Evolutionary conservation across 2,888 invertebrate species (phyloP).

Genomic region (Dione juno): DNA sequence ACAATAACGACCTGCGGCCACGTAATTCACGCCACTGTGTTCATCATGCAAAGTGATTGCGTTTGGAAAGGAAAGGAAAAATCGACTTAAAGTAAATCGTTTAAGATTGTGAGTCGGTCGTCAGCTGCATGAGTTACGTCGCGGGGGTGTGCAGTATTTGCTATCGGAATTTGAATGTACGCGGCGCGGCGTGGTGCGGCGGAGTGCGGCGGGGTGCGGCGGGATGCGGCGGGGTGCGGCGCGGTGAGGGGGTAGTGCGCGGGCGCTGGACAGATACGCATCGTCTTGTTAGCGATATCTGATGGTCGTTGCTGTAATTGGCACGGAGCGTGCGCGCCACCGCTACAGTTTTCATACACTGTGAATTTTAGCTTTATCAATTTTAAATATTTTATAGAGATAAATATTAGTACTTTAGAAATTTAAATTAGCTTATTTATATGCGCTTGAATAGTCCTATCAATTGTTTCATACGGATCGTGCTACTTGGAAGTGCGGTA

Average conservation of each 20-base stretch:
- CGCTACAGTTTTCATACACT: conserved; percentile 52
- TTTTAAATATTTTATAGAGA: conserved; percentile 54
- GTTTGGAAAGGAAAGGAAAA: conserved; percentile 42
- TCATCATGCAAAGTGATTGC: conserved; percentile 78
- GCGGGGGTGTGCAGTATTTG: conserved; percentile 65
- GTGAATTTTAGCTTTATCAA: conserved; percentile 54
- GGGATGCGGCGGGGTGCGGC: too few species aligned
- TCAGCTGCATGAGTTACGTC: conserved; percentile 58
- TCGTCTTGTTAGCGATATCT: conserved; percentile 82
- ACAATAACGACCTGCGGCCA: conserved; percentile 73
- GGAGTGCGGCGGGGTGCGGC: conserved; percentile 54
- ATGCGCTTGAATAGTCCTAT: conserved; percentile 33
- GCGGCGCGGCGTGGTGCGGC: conserved; percentile 48
- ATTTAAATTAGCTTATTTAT: conserved; percentile 48
- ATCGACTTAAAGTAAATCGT: conserved; percentile 44
- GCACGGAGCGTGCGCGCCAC: conserved; percentile 67
- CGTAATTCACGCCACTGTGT: conserved; percentile 80
- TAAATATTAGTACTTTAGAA: conserved; percentile 49
- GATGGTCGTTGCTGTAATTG: conserved; percentile 80
- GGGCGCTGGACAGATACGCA: conserved; percentile 67
- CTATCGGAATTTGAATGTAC: conserved; percentile 75
- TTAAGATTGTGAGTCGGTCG: conserved; percentile 40
- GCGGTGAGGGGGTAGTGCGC: conserved; percentile 53
- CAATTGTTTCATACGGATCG: conserved; percentile 30
- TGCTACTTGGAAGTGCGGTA: too few species aligned